These are phyloP conservation scores for Sebastes nivosus DNA, from an alignment of 2,797 vertebrate genomes.

Conservation along the genomic window DNA sequence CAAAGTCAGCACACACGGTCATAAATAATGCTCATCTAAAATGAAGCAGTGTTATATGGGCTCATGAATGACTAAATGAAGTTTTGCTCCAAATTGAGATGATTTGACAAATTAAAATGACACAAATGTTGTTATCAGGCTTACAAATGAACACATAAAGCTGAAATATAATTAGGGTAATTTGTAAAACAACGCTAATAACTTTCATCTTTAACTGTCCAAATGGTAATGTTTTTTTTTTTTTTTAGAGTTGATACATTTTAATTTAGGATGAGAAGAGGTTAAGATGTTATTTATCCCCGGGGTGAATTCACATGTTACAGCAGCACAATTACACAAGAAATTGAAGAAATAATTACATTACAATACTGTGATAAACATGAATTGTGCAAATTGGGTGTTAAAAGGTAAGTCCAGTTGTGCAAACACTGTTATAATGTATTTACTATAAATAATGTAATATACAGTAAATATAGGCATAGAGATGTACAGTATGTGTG, in stretches of 20 bases:
- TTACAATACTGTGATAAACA: not conserved
- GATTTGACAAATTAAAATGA: conserved; percentile 18
- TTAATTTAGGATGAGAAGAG: not conserved
- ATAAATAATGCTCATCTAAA: conserved; percentile 61
- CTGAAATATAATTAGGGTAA: not conserved
- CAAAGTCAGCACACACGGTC: conserved; percentile 42
- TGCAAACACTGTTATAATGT: not conserved
- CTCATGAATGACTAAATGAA: conserved; percentile 46
- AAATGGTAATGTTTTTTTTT: not conserved
- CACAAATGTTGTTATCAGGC: not conserved
- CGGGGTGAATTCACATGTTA: not conserved
- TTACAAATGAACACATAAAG: conserved; percentile 24
- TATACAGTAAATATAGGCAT: not conserved
- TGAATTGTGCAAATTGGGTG: not conserved
- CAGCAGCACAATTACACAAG: not conserved
- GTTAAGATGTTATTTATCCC: not conserved
- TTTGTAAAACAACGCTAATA: not conserved
- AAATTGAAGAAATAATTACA: not conserved
- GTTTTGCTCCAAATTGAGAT: conserved; percentile 1
- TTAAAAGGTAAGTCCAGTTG: not conserved
- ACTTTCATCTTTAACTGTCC: conserved; percentile 14
- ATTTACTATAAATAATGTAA: not conserved
- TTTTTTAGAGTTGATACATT: not conserved
- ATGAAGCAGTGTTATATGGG: conserved; percentile 7
- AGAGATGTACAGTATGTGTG: not conserved